phyloP scores from a whole-genome alignment of 2,888 invertebrate species.

The Acronicta aceris region DNA sequence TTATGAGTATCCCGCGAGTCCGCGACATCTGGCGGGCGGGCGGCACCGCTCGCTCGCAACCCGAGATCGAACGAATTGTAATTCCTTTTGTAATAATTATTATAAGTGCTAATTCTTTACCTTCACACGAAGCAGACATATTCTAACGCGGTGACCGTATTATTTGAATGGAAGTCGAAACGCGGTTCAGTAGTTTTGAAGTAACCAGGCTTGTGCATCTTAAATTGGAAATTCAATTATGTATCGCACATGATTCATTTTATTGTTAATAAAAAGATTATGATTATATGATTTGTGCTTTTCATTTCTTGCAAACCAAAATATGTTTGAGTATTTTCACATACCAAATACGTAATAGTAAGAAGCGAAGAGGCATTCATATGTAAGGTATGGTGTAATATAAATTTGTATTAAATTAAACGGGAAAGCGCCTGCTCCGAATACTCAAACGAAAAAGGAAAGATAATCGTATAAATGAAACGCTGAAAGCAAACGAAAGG shows the following conservation, averaged over 20 bases:
- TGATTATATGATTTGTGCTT: constrained; percentile 72
- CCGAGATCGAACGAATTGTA: constrained; percentile 61
- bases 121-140: constrained; percentile 63
- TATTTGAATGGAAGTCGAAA: constrained; percentile 61
- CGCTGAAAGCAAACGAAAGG: constrained; percentile 8
- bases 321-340: background rate
- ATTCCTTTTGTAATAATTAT: constrained; percentile 73
- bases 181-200: constrained; percentile 70
- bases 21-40: constrained; percentile 46
- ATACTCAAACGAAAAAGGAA: constrained; percentile 10
- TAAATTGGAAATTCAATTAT: constrained; percentile 84
- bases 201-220: constrained; percentile 81
- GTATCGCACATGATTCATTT: constrained; percentile 87
- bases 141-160: constrained; percentile 51
- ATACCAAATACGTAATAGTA: background rate
- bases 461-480: constrained; percentile 14
- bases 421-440: constrained; percentile 8
- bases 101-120: constrained; percentile 70
- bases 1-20: constrained; percentile 61
- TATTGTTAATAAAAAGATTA: constrained; percentile 89
- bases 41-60: constrained; percentile 46
- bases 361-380: background rate
- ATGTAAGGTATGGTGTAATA: constrained; percentile 9
- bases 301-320: constrained; percentile 55
- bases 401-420: constrained; percentile 33